A percentile compares a stretch with the other conserved stretches of the same genome.
Conservation (phyloP, 1,140 invertebrate species). For the Drosophila navojoa region DNA sequence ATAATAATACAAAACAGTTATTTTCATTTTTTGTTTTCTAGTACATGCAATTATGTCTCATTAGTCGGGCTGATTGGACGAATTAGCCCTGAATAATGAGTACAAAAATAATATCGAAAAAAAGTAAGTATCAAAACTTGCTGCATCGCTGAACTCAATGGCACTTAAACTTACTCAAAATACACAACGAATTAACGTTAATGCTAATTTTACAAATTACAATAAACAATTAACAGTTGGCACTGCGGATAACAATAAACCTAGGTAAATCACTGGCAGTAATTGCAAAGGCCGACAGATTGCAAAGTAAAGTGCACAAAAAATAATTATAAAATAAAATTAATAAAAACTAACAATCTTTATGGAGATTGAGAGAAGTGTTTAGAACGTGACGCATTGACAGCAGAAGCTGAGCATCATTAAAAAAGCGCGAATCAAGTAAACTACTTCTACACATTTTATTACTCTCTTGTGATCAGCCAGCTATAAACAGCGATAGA, state of each 20-base stretch:
- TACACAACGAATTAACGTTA: slow-evolving; percentile 35
- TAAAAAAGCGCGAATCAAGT: slow-evolving; percentile 56
- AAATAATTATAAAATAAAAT: not conserved
- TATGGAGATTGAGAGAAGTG: not conserved
- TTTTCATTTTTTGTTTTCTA: slow-evolving; percentile 4
- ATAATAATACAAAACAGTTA: not conserved
- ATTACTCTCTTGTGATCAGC: slow-evolving; percentile 49
- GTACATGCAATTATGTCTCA: slow-evolving; percentile 32
- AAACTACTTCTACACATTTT: slow-evolving; percentile 45
- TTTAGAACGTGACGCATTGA: not conserved
- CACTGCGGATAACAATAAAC: slow-evolving; percentile 18
- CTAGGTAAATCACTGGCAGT: slow-evolving; percentile 37
- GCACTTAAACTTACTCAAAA: slow-evolving; percentile 23
- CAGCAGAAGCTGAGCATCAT: slow-evolving; percentile 20
- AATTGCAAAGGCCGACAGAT: slow-evolving; percentile 35
- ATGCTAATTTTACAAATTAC: slow-evolving; percentile 54
- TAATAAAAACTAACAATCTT: slow-evolving; percentile 7
- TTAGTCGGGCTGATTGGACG: slow-evolving; percentile 21
- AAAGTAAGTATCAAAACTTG: slow-evolving; percentile 23
- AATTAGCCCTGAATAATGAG: slow-evolving; percentile 44
- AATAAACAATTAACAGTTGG: slow-evolving; percentile 37
- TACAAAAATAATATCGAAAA: slow-evolving; percentile 10
- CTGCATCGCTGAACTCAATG: slow-evolving; percentile 39
- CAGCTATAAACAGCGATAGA: slow-evolving; percentile 44
- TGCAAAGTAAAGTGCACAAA: slow-evolving; percentile 2